A percentile compares a stretch with the other conserved stretches of the same genome.
phyloP scores from a whole-genome alignment of 2,888 invertebrate genomes.

The Unio pictorum region DNA sequence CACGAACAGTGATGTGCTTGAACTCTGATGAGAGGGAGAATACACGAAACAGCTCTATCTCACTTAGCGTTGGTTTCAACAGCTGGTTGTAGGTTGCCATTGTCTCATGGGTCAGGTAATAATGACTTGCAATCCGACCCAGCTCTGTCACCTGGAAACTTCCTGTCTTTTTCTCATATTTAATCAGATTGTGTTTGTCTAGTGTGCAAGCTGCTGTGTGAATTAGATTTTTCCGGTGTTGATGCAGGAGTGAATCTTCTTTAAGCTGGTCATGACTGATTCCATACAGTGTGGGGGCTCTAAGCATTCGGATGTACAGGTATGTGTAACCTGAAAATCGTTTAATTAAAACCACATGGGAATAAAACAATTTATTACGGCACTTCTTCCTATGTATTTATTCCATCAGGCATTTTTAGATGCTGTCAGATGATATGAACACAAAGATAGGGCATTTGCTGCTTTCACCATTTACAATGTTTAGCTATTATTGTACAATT shows the following conservation, averaged over 20 bases:
- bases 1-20: conserved; percentile 86
- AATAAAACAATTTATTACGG: background rate
- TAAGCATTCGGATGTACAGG: conserved; percentile 94
- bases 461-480: no score
- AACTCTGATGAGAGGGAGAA: conserved; percentile 99
- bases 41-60: conserved; percentile 97
- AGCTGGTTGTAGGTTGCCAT: conserved; percentile 97
- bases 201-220: conserved; percentile 93
- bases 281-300: conserved; percentile 91
- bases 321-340: conserved; percentile 85
- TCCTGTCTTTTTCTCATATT: conserved; percentile 93
- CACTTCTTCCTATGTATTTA: background rate
- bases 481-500: no score
- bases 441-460: no score
- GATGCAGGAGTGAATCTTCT: conserved; percentile 88
- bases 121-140: conserved; percentile 98
- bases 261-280: conserved; percentile 79
- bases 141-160: conserved; percentile 91
- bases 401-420: background rate
- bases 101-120: conserved; percentile 97
- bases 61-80: conserved; percentile 94
- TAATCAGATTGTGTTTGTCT: conserved; percentile 94
- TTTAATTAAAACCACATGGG: background rate
- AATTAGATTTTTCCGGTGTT: conserved; percentile 92
- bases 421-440: no score